Evolutionary conservation across 2,888 invertebrate species (phyloP), one percentile per base, ranked within the genome.

Genomic region (Formica aserva): DNA sequence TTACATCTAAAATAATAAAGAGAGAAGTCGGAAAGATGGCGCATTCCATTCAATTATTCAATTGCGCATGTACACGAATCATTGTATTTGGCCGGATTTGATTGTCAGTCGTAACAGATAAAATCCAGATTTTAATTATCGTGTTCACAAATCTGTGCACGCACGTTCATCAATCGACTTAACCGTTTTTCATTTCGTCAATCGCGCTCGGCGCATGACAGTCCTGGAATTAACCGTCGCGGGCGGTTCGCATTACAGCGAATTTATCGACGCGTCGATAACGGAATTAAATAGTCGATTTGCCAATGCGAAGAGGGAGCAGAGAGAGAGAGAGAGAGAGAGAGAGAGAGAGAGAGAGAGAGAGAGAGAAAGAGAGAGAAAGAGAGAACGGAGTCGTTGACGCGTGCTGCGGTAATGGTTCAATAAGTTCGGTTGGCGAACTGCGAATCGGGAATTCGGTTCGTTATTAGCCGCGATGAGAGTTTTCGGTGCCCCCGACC

Each of bases 221-320:
- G 41, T 76, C 57, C 15, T 41, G 71, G 72, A 71, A 80, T 80
- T 60, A 80, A 80, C 45, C 60, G 45, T 71, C 71, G 71, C 76
- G 52, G 72, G 4, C 45, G 60, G 35, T 57, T 71, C 60, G 78
- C 35, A 71, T 80, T 80, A 80, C 72, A 71, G 60, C 45, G 45
- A 71, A 80, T 80, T 71, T 71, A 80, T 71, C 60, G 78, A 80
- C 48, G 82, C 77, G 77, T 87, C 77, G 83, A 63, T 83, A 71
- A 82, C 67, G 67, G 45, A 80, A 83, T 83, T 83, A 83, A 83
- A 78, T 75, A 81, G 66, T 82, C 77, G 82, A 82, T 77, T 82
- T 78, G 66, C 22, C 83, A 48, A 8, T 52, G 48, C 48, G 8
- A 15, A 3, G 3, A 0, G 41, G 13, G 13, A 52, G 1, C n/a